Evolutionary conservation across 64 coral and sea anemone genomes (phyloP), one percentile per base, ranked within the genome.

Genomic region (Catalaphyllia jardinei): DNA sequence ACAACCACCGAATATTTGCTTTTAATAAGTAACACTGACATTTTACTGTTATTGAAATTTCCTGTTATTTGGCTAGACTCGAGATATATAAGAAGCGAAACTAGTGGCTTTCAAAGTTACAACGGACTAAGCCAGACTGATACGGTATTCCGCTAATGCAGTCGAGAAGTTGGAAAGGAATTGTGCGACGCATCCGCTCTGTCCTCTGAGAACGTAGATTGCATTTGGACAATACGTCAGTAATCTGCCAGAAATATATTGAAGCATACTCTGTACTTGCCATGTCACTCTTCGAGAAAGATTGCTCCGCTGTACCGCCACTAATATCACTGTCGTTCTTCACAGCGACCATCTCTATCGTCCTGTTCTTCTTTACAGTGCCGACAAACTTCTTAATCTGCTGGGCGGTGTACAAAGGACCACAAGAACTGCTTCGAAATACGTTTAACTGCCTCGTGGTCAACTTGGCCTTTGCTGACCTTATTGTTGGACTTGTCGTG

Each of bases 381-480:
- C 86, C 90, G 10, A 71, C 89, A 4, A 95, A 95, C 80, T 38
- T 89, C 22, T 79, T 95, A 28, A 90, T 95, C 49, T 35, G 92
- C 46, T 62, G 88, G 42, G 87, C 94, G 0, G 86, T 95, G n/a
- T 87, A 80, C 3, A 75, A 74, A 19, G 79, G 89, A 4, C 89
- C 85, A 16, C 57, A 85, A 67, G 92, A 76, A 18, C 86, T 92
- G 27, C 71, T 95, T 0, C 73, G 90, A 39, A 91, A 86, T 54
- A 77, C 89, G 33, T 95, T 95, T 76, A 92, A 76, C 80, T 95
- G 78, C 71, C 84, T 92, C 17, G 86, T 95, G 9, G 83, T 72
- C 33, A 95, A 95, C 17, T 86, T 95, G 29, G 89, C 94, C 3
- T 55, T 95, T 5, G 89, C 89, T 7, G 94, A 95, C 17, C 86